phyloP scores from a whole-genome alignment of 2,797 vertebrate species.

The Caiman crocodilus region DNA sequence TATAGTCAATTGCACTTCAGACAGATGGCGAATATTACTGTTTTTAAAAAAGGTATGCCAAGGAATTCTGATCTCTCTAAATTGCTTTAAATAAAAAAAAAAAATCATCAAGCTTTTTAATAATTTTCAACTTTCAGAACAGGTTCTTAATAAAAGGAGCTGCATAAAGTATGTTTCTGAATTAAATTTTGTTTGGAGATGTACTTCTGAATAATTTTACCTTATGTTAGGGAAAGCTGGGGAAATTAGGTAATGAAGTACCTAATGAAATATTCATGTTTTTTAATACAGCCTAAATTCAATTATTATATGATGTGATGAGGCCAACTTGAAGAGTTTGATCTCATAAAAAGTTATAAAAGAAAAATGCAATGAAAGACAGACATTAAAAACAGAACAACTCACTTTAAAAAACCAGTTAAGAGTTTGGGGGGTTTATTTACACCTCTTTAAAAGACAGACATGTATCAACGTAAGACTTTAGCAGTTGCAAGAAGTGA shows the following conservation, averaged over 20 bases:
- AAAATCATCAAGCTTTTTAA: background rate
- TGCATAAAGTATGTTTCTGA: background rate
- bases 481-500: background rate
- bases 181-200: background rate
- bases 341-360: conserved; percentile 31
- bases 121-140: background rate
- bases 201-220: background rate
- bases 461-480: background rate
- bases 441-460: background rate
- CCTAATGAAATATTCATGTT: rapidly evolving
- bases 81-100: background rate
- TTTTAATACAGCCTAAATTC: background rate
- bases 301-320: conserved; percentile 22
- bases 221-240: background rate
- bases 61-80: background rate
- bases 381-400: background rate
- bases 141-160: background rate
- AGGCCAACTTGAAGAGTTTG: background rate
- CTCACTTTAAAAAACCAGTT: background rate
- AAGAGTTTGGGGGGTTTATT: background rate
- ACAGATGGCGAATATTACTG: background rate
- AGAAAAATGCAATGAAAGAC: background rate
- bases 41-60: background rate
- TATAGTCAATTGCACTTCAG: background rate
- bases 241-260: conserved; percentile 2